A percentile compares a stretch with the other conserved stretches of the same genome.
phyloP scores from a whole-genome alignment of 2,797 vertebrate species.

The Melopsittacus undulatus region DNA sequence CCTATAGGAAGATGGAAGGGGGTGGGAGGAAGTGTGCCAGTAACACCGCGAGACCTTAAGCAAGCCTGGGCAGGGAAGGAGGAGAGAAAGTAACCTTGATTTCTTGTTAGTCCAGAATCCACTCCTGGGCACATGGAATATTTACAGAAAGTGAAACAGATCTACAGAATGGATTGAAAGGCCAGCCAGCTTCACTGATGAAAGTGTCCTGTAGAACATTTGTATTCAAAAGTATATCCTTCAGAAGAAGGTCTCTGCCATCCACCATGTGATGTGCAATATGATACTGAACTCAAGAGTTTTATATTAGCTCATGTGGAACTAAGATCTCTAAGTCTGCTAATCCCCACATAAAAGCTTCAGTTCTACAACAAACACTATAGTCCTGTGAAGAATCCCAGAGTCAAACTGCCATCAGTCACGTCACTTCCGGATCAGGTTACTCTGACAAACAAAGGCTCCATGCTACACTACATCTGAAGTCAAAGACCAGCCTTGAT shows the following conservation, averaged over 20 bases:
- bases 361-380: neutral
- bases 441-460: neutral
- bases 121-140: neutral
- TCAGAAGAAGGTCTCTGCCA: neutral
- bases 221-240: neutral
- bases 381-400: neutral
- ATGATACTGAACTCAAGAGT: neutral
- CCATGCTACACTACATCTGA: neutral
- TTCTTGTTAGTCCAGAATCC: neutral
- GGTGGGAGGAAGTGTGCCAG: neutral
- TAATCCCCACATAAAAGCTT: neutral
- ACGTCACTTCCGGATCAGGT: neutral
- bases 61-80: accelerated
- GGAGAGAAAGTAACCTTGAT: neutral
- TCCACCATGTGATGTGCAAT: neutral
- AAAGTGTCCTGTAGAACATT: accelerated
- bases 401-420: neutral
- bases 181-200: neutral
- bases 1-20: neutral
- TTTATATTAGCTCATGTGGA: neutral
- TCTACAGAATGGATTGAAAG: neutral
- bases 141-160: neutral
- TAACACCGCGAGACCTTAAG: neutral
- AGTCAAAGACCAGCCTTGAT: neutral
- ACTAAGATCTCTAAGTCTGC: neutral